These are phyloP conservation scores for Drosophila neocordata DNA, from an alignment of 1,140 invertebrate species.

Conservation along the genomic window DNA sequence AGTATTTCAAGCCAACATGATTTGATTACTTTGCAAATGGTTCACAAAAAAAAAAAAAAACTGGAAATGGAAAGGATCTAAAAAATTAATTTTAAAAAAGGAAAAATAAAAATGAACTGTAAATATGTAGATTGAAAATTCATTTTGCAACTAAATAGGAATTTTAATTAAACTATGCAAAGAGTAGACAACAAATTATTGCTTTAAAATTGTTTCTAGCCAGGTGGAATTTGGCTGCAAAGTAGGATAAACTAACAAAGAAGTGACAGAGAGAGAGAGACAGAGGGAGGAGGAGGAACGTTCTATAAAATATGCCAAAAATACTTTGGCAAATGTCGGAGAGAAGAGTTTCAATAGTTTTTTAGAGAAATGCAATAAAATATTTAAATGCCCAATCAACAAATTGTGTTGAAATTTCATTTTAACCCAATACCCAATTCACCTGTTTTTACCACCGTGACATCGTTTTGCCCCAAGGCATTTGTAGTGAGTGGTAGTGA, in stretches of 20 bases:
- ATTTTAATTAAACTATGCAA: constrained; percentile 73
- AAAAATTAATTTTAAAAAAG: background rate
- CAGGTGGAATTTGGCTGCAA: constrained; percentile 10
- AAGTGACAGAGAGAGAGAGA: background rate
- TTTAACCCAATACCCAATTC: background rate
- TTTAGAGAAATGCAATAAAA: constrained; percentile 68
- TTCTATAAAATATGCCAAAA: constrained; percentile 32
- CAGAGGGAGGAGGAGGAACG: background rate
- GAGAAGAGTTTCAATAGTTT: constrained; percentile 31
- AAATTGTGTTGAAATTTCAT: constrained; percentile 36
- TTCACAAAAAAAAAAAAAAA: constrained; percentile 13
- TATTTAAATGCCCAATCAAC: constrained; percentile 78
- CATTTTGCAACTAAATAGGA: constrained; percentile 49
- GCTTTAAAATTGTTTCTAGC: constrained; percentile 34
- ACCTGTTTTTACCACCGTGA: too few species aligned
- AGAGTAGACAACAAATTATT: constrained; percentile 46
- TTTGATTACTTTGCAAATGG: constrained; percentile 46
- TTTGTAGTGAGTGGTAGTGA: constrained; percentile 35
- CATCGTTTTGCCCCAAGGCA: constrained; percentile 17
- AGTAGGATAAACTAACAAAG: constrained; percentile 10
- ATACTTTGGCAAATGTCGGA: constrained; percentile 51
- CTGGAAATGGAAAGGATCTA: background rate
- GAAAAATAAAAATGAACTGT: background rate
- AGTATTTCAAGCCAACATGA: constrained; percentile 31
- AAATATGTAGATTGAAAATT: constrained; percentile 27